Conservation (phyloP, 2,113 vertebrate species). For the Rhombomys opimus region DNA sequence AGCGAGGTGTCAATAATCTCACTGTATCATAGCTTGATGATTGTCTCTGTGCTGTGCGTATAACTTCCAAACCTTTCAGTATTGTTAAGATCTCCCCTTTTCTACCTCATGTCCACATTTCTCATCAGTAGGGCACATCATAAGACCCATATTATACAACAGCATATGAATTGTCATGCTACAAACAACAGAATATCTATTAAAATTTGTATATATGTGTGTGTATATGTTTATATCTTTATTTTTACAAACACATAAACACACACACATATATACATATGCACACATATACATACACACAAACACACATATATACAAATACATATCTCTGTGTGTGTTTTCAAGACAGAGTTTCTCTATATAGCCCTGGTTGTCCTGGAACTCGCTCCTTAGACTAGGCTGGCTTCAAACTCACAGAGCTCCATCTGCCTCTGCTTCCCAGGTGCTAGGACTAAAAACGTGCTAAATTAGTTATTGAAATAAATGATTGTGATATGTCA, state of each 20-base stretch:
- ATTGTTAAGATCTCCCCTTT: neutral
- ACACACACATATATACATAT: no score
- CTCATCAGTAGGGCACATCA: neutral
- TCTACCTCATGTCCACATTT: neutral
- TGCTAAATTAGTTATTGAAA: neutral
- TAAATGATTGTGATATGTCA: neutral
- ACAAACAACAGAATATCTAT: neutral
- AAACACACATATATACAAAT: no score
- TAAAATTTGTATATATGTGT: neutral
- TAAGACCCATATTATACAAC: neutral
- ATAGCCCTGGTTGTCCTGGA: neutral
- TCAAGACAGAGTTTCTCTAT: neutral
- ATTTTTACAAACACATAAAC: no score
- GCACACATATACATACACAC: no score
- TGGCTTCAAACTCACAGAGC: neutral
- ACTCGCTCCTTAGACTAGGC: neutral
- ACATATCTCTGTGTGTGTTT: neutral
- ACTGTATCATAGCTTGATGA: neutral
- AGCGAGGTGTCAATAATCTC: neutral
- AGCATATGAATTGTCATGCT: neutral
- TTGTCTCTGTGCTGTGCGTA: neutral
- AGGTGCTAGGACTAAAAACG: neutral
- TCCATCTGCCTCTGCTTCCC: neutral
- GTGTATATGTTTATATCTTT: no score
- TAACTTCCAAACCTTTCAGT: neutral